Evolutionary conservation across 92 coral and sea anemone species (phyloP).

Genomic region (Zoanthus solanderi): DNA sequence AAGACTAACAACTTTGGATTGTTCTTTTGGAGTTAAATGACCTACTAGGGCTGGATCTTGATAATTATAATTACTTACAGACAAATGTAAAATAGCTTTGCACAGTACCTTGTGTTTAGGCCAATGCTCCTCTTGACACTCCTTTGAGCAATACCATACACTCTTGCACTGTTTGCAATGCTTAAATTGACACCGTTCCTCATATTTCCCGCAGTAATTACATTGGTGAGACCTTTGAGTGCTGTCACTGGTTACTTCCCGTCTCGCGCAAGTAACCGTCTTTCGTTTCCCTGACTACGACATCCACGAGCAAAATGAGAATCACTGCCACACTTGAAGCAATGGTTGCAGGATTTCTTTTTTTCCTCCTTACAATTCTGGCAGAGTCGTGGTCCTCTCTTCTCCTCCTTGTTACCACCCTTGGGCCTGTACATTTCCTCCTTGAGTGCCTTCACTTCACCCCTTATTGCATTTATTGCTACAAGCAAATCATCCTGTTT

Average conservation of each 20-base stretch:
- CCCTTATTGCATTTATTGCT: slow-evolving; percentile 52
- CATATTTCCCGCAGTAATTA: slow-evolving; percentile 58
- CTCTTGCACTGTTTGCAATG: slow-evolving; percentile 68
- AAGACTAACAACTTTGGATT: slow-evolving; percentile 63
- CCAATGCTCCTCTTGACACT: slow-evolving; percentile 73
- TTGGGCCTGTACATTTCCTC: slow-evolving; percentile 32
- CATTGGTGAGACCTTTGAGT: slow-evolving; percentile 67
- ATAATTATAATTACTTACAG: slow-evolving; percentile 33
- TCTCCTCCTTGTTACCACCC: slow-evolving; percentile 14
- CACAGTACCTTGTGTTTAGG: slow-evolving; percentile 63
- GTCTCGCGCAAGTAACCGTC: slow-evolving; percentile 59
- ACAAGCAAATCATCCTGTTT: slow-evolving; percentile 16
- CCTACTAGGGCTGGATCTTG: slow-evolving; percentile 65
- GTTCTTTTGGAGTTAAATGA: slow-evolving; percentile 71
- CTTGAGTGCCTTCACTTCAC: slow-evolving; percentile 59
- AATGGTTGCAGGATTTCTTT: slow-evolving; percentile 57
- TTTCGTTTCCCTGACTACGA: slow-evolving; percentile 56
- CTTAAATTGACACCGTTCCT: slow-evolving; percentile 36
- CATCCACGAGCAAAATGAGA: slow-evolving; percentile 66
- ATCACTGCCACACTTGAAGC: slow-evolving; percentile 77
- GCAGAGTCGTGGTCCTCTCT: slow-evolving; percentile 49
- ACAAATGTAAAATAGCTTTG: slow-evolving; percentile 62
- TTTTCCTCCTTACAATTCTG: slow-evolving; percentile 43
- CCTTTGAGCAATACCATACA: slow-evolving; percentile 68
- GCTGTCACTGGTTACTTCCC: slow-evolving; percentile 60